Evolutionary conservation across 2,888 invertebrate genomes (phyloP).

Genomic region (Nomada fucata): DNA sequence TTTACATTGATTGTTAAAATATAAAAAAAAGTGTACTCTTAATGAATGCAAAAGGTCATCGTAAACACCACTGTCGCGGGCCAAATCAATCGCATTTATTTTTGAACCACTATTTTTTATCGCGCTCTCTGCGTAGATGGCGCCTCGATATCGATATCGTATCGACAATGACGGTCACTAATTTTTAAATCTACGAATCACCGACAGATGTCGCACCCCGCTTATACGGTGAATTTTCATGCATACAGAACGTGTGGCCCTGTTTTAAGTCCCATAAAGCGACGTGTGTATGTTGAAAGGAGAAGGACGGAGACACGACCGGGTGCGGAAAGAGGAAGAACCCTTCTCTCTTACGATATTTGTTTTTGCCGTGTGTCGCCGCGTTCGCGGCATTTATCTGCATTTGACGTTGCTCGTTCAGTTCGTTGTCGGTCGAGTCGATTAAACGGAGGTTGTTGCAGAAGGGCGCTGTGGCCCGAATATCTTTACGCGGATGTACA

Average conservation of each 20-base stretch:
- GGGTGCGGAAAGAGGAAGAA: background rate
- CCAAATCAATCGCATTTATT: background rate
- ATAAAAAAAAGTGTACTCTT: background rate
- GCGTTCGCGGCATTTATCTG: conserved; percentile 29
- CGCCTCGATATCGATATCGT: background rate
- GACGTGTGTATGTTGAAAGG: background rate
- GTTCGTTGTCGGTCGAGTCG: background rate
- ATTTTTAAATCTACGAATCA: background rate
- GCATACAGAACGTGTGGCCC: background rate
- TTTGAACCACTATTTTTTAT: background rate
- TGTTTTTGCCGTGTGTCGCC: conserved; percentile 52
- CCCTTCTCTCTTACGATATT: conserved; percentile 22
- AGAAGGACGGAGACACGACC: background rate
- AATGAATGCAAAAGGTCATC: background rate
- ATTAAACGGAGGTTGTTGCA: conserved; percentile 13
- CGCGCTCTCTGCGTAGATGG: background rate
- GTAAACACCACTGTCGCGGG: too few relatives aligned
- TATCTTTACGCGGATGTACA: conserved; percentile 55
- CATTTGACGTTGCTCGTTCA: conserved; percentile 14
- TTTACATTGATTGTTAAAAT: background rate
- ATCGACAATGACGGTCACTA: background rate
- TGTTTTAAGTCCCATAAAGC: conserved; percentile 1
- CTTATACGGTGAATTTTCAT: background rate
- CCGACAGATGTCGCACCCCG: background rate
- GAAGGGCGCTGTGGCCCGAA: conserved; percentile 35